These are phyloP conservation scores for Acanthurus tractus DNA, from an alignment of 2,797 vertebrate genomes.

Conservation along the genomic window DNA sequence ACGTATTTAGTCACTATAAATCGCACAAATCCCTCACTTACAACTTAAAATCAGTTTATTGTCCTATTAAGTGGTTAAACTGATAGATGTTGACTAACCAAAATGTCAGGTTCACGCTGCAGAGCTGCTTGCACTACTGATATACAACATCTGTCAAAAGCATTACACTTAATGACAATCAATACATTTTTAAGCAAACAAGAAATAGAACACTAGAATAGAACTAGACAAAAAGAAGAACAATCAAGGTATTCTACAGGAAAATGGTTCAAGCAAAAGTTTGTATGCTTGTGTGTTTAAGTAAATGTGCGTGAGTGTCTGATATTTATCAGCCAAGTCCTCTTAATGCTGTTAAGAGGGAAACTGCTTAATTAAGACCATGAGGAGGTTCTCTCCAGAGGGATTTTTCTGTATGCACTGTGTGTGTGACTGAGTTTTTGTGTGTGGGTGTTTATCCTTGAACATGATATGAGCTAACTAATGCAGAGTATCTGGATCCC, in stretches of 20 bases:
- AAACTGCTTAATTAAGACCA: constrained; percentile 79
- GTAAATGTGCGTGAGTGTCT: constrained; percentile 10
- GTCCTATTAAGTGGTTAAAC: constrained; percentile 1
- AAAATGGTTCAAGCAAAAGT: constrained; percentile 4
- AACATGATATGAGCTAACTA: neutral
- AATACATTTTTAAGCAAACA: constrained; percentile 6
- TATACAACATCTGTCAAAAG: neutral
- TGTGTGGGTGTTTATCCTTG: constrained; percentile 15
- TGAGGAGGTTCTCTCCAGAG: constrained; percentile 44
- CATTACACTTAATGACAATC: neutral
- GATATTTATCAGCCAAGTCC: constrained; percentile 72
- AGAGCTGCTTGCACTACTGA: neutral
- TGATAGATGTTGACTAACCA: constrained; percentile 5
- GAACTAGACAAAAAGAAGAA: neutral
- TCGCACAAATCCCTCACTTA: constrained; percentile 25
- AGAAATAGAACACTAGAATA: constrained; percentile 12
- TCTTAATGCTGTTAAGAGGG: constrained; percentile 70
- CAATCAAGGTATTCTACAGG: neutral
- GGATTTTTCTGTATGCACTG: constrained; percentile 27
- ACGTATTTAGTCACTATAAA: constrained; percentile 10
- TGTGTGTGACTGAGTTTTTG: constrained; percentile 6
- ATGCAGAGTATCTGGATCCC: constrained; percentile 23
- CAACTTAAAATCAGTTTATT: neutral
- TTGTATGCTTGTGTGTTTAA: constrained; percentile 14
- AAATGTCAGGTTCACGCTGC: constrained; percentile 1